Conservation (phyloP, 2,888 invertebrate species). For the Drosophila subquinaria region DNA sequence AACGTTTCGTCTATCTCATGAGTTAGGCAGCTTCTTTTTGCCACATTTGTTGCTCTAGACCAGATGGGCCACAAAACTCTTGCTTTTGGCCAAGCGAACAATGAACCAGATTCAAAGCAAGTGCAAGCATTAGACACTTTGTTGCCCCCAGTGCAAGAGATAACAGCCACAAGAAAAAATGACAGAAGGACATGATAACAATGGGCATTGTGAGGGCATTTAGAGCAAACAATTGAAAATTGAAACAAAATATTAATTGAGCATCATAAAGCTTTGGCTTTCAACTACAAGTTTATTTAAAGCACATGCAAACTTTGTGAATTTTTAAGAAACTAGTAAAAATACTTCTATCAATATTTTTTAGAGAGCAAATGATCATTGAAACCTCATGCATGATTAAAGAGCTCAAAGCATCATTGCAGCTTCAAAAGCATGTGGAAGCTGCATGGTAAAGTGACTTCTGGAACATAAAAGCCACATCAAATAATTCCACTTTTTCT, state of each 20-base stretch:
- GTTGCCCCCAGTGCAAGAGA: conserved; percentile 30
- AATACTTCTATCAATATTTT: too few species aligned
- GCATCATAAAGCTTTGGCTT: too few species aligned
- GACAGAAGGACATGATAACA: conserved; percentile 40
- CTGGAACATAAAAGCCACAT: not conserved
- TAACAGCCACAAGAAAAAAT: conserved; percentile 39
- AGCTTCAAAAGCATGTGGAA: not conserved
- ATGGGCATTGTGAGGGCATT: conserved; percentile 49
- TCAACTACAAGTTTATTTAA: too few species aligned
- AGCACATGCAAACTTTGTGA: too few species aligned
- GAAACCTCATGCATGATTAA: too few species aligned
- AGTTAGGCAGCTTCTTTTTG: conserved; percentile 24
- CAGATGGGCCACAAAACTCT: conserved; percentile 18
- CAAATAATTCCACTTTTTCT: not conserved
- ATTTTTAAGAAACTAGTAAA: too few species aligned
- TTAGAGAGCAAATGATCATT: too few species aligned
- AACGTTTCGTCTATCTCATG: conserved; percentile 7
- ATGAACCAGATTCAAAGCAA: conserved; percentile 19
- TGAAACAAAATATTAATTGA: conserved; percentile 57
- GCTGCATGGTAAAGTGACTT: not conserved
- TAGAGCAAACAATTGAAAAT: conserved; percentile 59
- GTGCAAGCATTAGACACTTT: conserved; percentile 49
- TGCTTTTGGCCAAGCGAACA: conserved; percentile 34
- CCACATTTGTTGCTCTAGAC: conserved; percentile 24
- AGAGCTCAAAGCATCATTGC: too few species aligned